These are phyloP conservation scores for Electrona antarctica DNA, from an alignment of 2,113 vertebrate genomes.

Conservation along the genomic window DNA sequence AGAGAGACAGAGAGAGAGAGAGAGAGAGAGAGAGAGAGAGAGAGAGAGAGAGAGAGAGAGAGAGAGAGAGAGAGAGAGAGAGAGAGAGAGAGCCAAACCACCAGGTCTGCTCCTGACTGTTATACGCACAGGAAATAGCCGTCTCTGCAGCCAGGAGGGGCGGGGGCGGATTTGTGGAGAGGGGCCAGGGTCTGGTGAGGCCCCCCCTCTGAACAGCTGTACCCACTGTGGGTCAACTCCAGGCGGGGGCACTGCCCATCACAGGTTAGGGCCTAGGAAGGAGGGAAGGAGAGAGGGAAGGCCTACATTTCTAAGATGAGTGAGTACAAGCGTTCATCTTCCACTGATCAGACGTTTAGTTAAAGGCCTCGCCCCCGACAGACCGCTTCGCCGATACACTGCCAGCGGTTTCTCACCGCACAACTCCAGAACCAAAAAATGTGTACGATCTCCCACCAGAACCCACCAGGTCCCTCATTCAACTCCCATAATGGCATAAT, in stretches of 20 bases:
- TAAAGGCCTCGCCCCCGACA: no score
- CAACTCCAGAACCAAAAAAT: slow-evolving; percentile 1
- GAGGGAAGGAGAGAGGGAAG: background rate
- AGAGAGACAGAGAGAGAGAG: slow-evolving; percentile 21
- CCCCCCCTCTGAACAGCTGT: slow-evolving; percentile 52
- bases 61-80: slow-evolving; percentile 31
- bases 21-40: slow-evolving; percentile 24
- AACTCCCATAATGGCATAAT: slow-evolving; percentile 43
- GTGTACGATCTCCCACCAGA: background rate
- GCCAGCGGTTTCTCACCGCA: no score
- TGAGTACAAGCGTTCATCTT: no score
- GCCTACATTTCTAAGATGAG: background rate
- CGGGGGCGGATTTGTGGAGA: background rate
- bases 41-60: slow-evolving; percentile 19
- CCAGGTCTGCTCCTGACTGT: slow-evolving; percentile 28
- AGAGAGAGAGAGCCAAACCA: slow-evolving; percentile 34
- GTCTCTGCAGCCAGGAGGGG: slow-evolving; percentile 56
- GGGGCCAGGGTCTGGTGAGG: slow-evolving; percentile 3
- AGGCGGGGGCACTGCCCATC: slow-evolving; percentile 7
- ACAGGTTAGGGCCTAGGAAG: background rate
- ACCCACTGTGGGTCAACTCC: slow-evolving; percentile 33
- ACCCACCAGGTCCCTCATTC: slow-evolving; percentile 24
- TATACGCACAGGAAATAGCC: slow-evolving; percentile 61
- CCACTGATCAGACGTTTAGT: no score
- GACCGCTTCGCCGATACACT: no score